Evolutionary conservation across 2,113 vertebrate species (phyloP), one percentile per base, ranked within the genome.

Genomic region (Macheiramphus alcinus): DNA sequence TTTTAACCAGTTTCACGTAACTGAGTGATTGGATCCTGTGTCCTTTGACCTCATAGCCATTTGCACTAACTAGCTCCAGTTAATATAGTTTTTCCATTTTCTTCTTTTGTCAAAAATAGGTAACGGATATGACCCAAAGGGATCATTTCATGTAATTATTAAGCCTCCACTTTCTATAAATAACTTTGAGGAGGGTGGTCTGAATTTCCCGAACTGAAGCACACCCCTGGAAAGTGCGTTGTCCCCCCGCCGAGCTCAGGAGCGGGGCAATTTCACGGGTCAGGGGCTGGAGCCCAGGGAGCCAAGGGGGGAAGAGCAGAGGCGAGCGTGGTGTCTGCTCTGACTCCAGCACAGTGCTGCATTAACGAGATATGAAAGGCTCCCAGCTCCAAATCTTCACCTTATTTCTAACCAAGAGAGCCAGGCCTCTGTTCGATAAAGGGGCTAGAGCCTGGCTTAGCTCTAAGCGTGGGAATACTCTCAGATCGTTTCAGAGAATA

Each of bases 281-380:
- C 76, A 83, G 48, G 16, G 62, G n/a, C 23, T 72, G 43, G 15
- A 71, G 8, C 11, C 13, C 29, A 25, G 42, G 42, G 61, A 86
- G 23, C 11, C 1, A 1, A 52, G 52, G 18, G 25, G 34, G 45
- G 74, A 56, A 70, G 19, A 21, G 40, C 66, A 81, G 52, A 71
- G 58, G 27, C 1, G 10, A 80, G 42, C 1, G 0, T 0, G 0
- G 16, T 36, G 38, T 15, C 38, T 43, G 32, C 58, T 76, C 63
- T 3, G 1, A 16, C 11, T 63, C 32, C 50, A 80, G 32, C 15
- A 27, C 20, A 26, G 17, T 1, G 16, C 16, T 75, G 32, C 22
- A 31, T 6, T 26, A 36, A 86, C 5, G 26, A 53, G 32, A 20
- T 21, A 7, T 1, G 17, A 62, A 72, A 56, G 20, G 16, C 47